These are phyloP conservation scores for Lasius fuliginosus DNA, from an alignment of 2,888 invertebrate genomes.

Conservation along the genomic window DNA sequence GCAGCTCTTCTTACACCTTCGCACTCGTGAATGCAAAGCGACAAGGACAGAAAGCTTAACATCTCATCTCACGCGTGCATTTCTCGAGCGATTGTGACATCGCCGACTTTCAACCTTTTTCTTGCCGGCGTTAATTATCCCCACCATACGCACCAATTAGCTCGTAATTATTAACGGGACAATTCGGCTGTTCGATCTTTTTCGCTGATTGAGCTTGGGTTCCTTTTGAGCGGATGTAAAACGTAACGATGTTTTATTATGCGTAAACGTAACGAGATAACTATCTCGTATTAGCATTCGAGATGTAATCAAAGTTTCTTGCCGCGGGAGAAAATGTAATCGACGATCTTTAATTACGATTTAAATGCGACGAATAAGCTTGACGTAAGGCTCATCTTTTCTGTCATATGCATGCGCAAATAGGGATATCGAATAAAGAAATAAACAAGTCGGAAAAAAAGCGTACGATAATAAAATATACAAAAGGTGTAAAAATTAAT, in stretches of 20 bases:
- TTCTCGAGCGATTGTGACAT: constrained; percentile 39
- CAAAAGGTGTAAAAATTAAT: neutral
- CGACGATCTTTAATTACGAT: constrained; percentile 38
- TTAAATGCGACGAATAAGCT: neutral
- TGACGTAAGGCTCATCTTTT: neutral
- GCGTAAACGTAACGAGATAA: constrained; percentile 1
- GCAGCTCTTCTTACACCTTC: constrained; percentile 33
- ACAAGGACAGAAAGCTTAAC: constrained; percentile 39
- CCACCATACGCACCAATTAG: constrained; percentile 24
- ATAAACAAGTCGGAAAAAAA: neutral
- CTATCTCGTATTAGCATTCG: neutral
- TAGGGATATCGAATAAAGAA: neutral
- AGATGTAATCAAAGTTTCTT: constrained; percentile 16
- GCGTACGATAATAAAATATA: neutral
- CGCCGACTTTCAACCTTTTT: constrained; percentile 20
- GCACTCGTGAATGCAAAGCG: constrained; percentile 41
- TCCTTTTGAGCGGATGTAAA: neutral
- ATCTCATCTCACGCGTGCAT: constrained; percentile 11
- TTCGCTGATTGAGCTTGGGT: neutral
- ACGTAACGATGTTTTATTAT: neutral
- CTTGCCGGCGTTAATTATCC: constrained; percentile 30
- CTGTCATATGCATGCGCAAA: neutral
- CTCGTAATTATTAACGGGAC: constrained; percentile 39
- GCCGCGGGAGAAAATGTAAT: constrained; percentile 5
- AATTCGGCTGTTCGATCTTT: constrained; percentile 32